Percentiles rank a stretch among this genome's conserved stretches.
phyloP scores from a whole-genome alignment of 2,888 invertebrate species.

The Mechanitis mazaeus region DNA sequence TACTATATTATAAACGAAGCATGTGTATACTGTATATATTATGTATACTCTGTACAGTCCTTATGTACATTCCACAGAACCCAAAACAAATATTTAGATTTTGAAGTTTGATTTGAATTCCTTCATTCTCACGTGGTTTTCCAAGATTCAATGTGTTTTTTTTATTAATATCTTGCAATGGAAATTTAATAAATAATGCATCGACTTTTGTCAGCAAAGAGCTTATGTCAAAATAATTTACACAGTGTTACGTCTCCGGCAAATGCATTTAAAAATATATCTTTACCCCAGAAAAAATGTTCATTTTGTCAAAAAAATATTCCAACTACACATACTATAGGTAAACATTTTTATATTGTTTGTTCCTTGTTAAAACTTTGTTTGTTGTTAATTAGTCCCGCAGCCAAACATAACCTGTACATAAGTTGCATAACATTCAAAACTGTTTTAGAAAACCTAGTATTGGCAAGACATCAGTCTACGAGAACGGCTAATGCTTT shows the following conservation, averaged over 20 bases:
- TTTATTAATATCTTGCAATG: constrained; percentile 33
- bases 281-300: constrained; percentile 59
- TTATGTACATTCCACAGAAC: not conserved
- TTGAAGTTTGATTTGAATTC: constrained; percentile 6
- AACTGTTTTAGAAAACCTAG: constrained; percentile 52
- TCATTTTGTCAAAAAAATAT: constrained; percentile 63
- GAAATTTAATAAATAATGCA: constrained; percentile 54
- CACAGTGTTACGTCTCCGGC: constrained; percentile 47
- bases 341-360: constrained; percentile 35
- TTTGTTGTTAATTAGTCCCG: not conserved
- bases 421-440: constrained; percentile 60
- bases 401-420: constrained; percentile 42
- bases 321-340: constrained; percentile 50
- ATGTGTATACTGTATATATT: not conserved
- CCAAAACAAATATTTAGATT: not conserved
- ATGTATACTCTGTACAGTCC: not conserved
- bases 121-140: constrained; percentile 34
- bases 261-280: constrained; percentile 39
- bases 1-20: too few species aligned
- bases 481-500: constrained; percentile 61
- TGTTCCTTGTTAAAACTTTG: not conserved
- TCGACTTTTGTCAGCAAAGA: constrained; percentile 61
- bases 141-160: constrained; percentile 46
- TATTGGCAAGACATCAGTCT: constrained; percentile 57
- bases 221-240: constrained; percentile 60